Evolutionary conservation across 2,888 invertebrate species (phyloP).

Genomic region (Drosophila stalkeri): DNA sequence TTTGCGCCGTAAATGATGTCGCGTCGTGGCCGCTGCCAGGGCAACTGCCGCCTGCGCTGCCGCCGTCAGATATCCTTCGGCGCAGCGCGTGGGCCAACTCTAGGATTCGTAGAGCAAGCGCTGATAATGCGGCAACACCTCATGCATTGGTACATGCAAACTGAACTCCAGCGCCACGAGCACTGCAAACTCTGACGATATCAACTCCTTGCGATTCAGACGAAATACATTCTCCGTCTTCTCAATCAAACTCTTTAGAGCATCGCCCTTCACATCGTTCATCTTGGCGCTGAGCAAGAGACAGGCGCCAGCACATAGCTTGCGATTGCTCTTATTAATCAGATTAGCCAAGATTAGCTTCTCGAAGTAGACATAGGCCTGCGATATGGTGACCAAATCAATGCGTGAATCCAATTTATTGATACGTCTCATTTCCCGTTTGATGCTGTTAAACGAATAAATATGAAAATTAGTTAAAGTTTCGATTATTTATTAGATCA

Average conservation of each 20-base stretch:
- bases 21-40: conserved; percentile 63
- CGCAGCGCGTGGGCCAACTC: conserved; percentile 85
- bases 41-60: conserved; percentile 74
- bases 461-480: not conserved
- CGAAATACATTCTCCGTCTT: conserved; percentile 96
- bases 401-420: conserved; percentile 93
- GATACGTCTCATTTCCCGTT: conserved; percentile 97
- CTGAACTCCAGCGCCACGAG: conserved; percentile 97
- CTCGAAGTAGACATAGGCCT: conserved; percentile 99
- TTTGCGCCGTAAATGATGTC: conserved; percentile 73
- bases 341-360: conserved; percentile 96
- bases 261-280: conserved; percentile 97
- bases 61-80: conserved; percentile 77
- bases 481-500: not conserved
- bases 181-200: conserved; percentile 97
- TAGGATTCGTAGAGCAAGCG: conserved; percentile 96
- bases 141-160: conserved; percentile 95
- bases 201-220: conserved; percentile 94
- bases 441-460: conserved; percentile 88
- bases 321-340: conserved; percentile 97
- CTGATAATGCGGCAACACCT: conserved; percentile 98
- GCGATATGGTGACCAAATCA: conserved; percentile 96
- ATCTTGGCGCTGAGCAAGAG: conserved; percentile 97
- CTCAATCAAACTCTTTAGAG: conserved; percentile 94
- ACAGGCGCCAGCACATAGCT: conserved; percentile 97